Evolutionary conservation across 2,888 invertebrate species (phyloP), one percentile per base, ranked within the genome.

Genomic region (Apeira syringaria): DNA sequence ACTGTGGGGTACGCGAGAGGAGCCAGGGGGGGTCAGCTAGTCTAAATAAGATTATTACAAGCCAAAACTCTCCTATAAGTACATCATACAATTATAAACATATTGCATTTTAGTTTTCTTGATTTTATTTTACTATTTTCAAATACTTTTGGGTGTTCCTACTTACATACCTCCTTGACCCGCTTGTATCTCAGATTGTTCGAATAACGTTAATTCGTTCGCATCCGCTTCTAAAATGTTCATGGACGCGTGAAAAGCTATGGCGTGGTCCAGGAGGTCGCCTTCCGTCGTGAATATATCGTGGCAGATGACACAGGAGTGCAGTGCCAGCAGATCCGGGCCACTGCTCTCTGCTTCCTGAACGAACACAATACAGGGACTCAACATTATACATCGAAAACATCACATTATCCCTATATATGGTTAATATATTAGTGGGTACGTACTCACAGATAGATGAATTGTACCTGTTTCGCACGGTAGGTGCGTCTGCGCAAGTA

Each of bases 221-320:
- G 48, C 33, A 35, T 57, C 55, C 10, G 48, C 25, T 32, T 50
- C 49, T 42, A 50, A 29, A 10, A 53, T 45, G 39, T 60, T 65
- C 12, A 69, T 64, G 2, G 82, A 78, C 1, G 84, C 74, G 56
- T 88, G 88, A 18, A 75, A 65, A 18, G 74, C 79, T 53, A 87
- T 86, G 0, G 87, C 84, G 47, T 89, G 88, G 35, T 86, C 83
- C 8, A 88, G 66, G 15, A 87, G 72, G 61, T 88, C 87, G 7
- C 77, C 68, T 32, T 88, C 87, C 1, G 77, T 84, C 0, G 83
- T 84, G 47, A 88, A 88, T 63, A 88, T 85, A 56, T 86, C 87
- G 53, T 87, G 87, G 44, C 88, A 88, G 13, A 87, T 72, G 2
- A 80, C 76, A 55, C 88, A 88, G 1, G 87, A 84, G 53, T 88